Evolutionary conservation across 2,113 vertebrate species (phyloP).

Genomic region (Phrynocephalus versicolor): DNA sequence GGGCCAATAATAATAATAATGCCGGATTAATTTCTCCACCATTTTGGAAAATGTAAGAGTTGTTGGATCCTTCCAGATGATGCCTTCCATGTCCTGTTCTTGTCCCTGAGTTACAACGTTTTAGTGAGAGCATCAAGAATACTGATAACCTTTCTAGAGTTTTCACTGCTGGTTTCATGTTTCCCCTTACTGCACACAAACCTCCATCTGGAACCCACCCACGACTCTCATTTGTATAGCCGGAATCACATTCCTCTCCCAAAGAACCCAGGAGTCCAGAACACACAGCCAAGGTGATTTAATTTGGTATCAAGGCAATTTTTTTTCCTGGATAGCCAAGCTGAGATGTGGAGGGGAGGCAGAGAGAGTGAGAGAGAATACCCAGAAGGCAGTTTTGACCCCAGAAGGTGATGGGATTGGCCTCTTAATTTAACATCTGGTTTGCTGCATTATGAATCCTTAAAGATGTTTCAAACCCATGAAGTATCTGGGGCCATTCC

Average conservation of each 20-base stretch:
- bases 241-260: not conserved
- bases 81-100: not conserved
- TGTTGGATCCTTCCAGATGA: not conserved
- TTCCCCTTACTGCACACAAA: not conserved
- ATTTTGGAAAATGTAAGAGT: not conserved
- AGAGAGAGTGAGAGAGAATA: conserved; percentile 2
- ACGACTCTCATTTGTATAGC: not conserved
- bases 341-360: not conserved
- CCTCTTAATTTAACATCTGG: not conserved
- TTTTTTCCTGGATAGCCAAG: not conserved
- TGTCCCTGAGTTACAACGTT: not conserved
- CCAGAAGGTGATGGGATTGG: not conserved
- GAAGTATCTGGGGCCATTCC: not conserved
- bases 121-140: not conserved
- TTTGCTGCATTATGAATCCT: not conserved
- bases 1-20: not conserved
- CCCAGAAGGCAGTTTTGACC: not conserved
- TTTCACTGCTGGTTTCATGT: not conserved
- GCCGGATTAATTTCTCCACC: not conserved
- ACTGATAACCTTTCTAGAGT: not conserved
- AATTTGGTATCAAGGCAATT: conserved; percentile 14
- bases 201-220: not conserved
- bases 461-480: not conserved
- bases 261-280: conserved; percentile 11
- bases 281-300: conserved; percentile 32